Base-by-base conservation (phyloP, 2,888 invertebrate species). In the Amphipoea oculea region DNA sequence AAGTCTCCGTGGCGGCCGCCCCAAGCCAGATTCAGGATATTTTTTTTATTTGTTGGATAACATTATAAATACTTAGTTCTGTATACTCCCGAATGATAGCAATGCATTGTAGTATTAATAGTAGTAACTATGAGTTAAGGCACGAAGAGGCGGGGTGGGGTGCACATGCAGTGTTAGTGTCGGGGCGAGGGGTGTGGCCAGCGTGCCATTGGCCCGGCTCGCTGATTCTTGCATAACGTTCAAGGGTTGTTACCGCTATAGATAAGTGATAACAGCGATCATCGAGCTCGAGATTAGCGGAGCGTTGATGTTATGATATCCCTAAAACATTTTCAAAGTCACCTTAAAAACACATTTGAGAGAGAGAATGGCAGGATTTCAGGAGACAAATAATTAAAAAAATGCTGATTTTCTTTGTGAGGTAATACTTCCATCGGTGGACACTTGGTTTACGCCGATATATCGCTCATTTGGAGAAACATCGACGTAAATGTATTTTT, bases 171-270 rank as follows among this genome's bases (percentile, higher is more conserved):
- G 62, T 85, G 89, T 77, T 76, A 80, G 85, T 62, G 63, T 71
- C 7, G 85, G 86, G 86, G 83, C 79, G 79, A 88, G 89, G 93
- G 93, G 93, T 90, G 92, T 93, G 93, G 92, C 93, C 90, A 86
- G 73, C 89, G 71, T 81, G 91, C 92, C 78, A 94, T 94, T 94
- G 94, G 94, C 86, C 76, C 88, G 86, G 79, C 80, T 42, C 81
- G 66, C 69, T 86, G 71, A 82, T 85, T 86, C 74, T 87, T 88
- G 89, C 89, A 83, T 75, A 77, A 78, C 68, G 76, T 82, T 77
- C 80, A 85, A 85, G 86, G 84, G 82, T 87, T 81, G 80, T 75
- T 83, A 78, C 74, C 73, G 71, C 73, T 80, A 76, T 67, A 69
- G 73, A 82, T 79, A 79, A 72, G 63, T 82, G 80, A 80, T 82